A percentile compares a stretch with the other conserved stretches of the same genome.
Evolutionary conservation across 2,113 vertebrate species (phyloP).

Genomic region (Otis tarda): DNA sequence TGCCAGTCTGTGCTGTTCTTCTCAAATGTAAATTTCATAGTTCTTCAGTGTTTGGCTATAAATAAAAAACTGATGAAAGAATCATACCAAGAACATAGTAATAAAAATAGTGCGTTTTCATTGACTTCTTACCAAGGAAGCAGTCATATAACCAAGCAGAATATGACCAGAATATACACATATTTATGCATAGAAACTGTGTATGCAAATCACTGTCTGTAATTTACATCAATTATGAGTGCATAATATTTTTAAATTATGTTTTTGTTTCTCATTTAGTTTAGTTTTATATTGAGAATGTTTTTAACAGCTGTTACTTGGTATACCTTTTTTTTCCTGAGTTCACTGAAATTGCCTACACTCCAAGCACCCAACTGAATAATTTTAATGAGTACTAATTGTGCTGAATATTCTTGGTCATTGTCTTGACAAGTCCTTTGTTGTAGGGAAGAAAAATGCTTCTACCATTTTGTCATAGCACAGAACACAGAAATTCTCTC

Average conservation of each 20-base stretch:
- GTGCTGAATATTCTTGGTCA: not conserved
- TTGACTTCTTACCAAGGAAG: not conserved
- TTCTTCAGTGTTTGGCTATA: not conserved
- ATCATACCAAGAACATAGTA: not conserved
- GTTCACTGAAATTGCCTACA: not conserved
- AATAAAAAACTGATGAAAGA: not conserved
- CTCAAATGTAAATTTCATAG: not conserved
- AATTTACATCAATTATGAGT: no score
- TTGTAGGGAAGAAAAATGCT: not conserved
- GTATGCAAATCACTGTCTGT: not conserved
- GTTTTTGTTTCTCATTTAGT: not conserved
- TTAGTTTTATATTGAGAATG: not conserved
- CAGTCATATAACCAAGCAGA: not conserved
- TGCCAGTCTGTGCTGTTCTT: not conserved
- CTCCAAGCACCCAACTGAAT: not conserved
- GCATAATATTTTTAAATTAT: not conserved
- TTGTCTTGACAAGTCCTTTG: not conserved
- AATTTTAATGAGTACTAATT: not conserved
- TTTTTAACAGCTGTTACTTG: not conserved
- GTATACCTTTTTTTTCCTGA: not conserved
- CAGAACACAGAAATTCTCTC: not conserved
- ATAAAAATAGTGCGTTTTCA: not conserved
- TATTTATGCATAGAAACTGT: not conserved
- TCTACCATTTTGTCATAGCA: not conserved
- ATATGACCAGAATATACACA: not conserved